Evolutionary conservation across 2,888 invertebrate genomes (phyloP).

Genomic region (Acholoe squamosa): DNA sequence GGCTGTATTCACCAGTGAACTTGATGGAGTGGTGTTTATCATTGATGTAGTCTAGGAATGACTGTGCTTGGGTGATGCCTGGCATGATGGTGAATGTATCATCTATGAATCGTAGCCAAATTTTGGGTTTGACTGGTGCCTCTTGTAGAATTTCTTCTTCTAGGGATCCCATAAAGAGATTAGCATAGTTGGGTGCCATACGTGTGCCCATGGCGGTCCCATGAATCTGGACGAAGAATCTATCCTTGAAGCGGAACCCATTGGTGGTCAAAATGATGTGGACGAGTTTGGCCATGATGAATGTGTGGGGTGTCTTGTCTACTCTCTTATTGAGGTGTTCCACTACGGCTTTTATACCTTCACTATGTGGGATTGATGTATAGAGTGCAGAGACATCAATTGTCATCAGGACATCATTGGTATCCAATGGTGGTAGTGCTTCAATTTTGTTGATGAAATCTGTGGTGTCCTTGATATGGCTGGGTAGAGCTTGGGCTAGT

Average conservation of each 20-base stretch:
- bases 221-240: not conserved
- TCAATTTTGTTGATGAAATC: not conserved
- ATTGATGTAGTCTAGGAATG: not conserved
- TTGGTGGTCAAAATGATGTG: not conserved
- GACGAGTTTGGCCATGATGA: not conserved
- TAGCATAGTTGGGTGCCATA: not conserved
- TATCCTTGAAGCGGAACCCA: not conserved
- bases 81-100: not conserved
- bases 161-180: not conserved
- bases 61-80: not conserved
- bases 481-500: not conserved
- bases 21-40: not conserved
- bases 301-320: not conserved
- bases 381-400: not conserved
- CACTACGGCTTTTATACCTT: not conserved
- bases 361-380: not conserved
- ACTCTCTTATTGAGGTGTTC: not conserved
- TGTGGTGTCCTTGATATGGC: not conserved
- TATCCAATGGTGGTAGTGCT: not conserved
- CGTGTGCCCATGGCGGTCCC: not conserved
- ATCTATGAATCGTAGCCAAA: not conserved
- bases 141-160: not conserved
- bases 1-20: not conserved
- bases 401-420: not conserved
- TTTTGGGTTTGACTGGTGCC: not conserved